phyloP scores from a whole-genome alignment of 2,797 vertebrate genomes.

The Muscicapa comitata region DNA sequence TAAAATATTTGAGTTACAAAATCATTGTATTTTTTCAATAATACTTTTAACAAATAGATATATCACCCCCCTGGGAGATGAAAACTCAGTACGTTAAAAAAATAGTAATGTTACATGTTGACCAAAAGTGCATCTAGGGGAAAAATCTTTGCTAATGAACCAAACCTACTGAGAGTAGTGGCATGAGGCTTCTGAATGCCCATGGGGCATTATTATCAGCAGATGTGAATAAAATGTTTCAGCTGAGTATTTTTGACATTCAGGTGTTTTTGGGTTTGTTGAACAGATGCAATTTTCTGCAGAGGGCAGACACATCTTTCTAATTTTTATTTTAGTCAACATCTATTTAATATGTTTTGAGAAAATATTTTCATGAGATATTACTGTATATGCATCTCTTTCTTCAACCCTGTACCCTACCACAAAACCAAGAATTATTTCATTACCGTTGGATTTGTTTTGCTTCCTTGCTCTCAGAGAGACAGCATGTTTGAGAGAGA shows the following conservation, averaged over 20 bases:
- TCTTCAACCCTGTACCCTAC: neutral
- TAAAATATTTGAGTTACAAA: neutral
- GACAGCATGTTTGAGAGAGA: neutral
- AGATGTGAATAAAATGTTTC: constrained; percentile 19
- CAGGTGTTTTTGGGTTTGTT: constrained; percentile 22
- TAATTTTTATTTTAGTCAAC: neutral
- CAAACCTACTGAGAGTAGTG: constrained; percentile 23
- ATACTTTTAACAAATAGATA: neutral
- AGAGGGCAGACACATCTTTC: neutral
- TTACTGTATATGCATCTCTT: neutral
- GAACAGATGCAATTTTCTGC: neutral
- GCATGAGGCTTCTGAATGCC: constrained; percentile 9
- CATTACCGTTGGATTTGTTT: neutral
- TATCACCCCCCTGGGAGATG: neutral
- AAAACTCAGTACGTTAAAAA: constrained; percentile 1
- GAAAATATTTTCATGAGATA: neutral
- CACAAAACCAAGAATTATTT: neutral
- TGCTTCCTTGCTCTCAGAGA: neutral
- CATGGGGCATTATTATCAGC: constrained; percentile 23
- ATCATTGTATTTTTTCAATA: neutral
- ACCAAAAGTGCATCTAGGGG: constrained; percentile 27
- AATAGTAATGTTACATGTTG: neutral
- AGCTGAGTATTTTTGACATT: constrained; percentile 9
- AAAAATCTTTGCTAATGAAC: constrained; percentile 51
- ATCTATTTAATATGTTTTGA: neutral